Conservation (phyloP, 2,888 invertebrate genomes). For the Drosophila kambysellisi region DNA sequence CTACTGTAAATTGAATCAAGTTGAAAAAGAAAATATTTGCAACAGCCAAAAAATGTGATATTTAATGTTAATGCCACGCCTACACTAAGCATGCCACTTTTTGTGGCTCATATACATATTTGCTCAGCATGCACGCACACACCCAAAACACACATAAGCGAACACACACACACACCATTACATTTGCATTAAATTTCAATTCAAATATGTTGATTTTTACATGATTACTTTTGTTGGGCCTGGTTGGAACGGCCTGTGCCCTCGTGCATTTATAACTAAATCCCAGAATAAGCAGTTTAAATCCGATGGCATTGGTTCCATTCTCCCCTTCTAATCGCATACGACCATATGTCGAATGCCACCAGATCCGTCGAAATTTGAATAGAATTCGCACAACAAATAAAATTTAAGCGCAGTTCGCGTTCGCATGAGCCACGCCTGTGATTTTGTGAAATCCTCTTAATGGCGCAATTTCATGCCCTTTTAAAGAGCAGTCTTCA, state of each 20-base stretch:
- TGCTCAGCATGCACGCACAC: conserved; percentile 7
- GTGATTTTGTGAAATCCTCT: conserved; percentile 57
- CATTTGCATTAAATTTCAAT: conserved; percentile 81
- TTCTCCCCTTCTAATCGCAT: background rate
- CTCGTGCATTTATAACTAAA: conserved; percentile 74
- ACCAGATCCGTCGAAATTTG: conserved; percentile 73
- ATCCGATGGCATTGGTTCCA: conserved; percentile 53
- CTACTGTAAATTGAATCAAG: conserved; percentile 50
- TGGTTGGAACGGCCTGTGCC: conserved; percentile 37
- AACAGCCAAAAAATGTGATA: conserved; percentile 28
- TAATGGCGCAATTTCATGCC: conserved; percentile 53
- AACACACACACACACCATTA: conserved; percentile 19
- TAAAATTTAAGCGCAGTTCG: conserved; percentile 60
- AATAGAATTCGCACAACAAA: conserved; percentile 74
- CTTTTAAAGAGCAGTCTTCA: conserved; percentile 22
- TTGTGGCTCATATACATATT: conserved; percentile 46
- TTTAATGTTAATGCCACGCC: conserved; percentile 48
- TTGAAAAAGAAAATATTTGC: conserved; percentile 16
- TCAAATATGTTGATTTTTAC: conserved; percentile 55
- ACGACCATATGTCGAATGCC: conserved; percentile 75
- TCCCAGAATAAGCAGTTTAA: conserved; percentile 75
- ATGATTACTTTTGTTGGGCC: conserved; percentile 54
- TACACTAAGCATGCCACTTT: conserved; percentile 6
- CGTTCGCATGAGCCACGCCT: conserved; percentile 31
- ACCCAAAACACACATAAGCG: conserved; percentile 11